Evolutionary conservation across 2,113 vertebrate genomes (phyloP), one percentile per base, ranked within the genome.

Genomic region (Larimichthys polyactis): DNA sequence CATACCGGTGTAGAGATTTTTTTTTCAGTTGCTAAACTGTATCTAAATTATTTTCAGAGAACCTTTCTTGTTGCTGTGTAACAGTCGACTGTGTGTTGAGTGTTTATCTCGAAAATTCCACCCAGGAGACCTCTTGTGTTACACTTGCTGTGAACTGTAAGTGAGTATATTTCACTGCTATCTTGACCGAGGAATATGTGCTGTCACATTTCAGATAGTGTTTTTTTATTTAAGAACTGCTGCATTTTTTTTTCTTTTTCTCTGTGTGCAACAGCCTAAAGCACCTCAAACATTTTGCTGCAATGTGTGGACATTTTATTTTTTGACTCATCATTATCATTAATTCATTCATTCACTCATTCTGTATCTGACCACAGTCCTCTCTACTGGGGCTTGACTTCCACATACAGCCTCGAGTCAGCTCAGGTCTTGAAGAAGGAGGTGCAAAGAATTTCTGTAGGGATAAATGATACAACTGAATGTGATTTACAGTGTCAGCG

Each of bases 111-210:
- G 9, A 24, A 58, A 60, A 62, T 57, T 15, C 46, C 54, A 54
- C 75, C 66, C 78, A 51, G 51, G 72, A 81, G 83, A 79, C 44
- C 36, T 77, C 79, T 82, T 75, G 20, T 57, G 40, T 75, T 83
- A 54, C 32, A 43, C 73, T 78, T 44, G 51, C 65, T 27, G 43
- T 67, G 64, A 86, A 65, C 62, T 62, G 20, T 48, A 55, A 62
- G 60, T 17, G 58, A 20, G 36, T 16, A 73, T 63, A 75, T 81
- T 78, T 87, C 66, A 76, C 60, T 54, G 67, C 29, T 88, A 76
- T 83, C 74, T 72, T 44, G 19, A 76, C 73, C 43, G 1, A 4
- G 19, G 27, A 60, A 81, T 76, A 77, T 60, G 51, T 32, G 58
- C 44, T 55, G 55, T 60, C 64, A 78, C 66, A 67, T 82, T 83